Percentiles rank a stretch among this genome's conserved stretches.
Conservation (phyloP, 2,797 vertebrate species). For the Spinus olivaceus region DNA sequence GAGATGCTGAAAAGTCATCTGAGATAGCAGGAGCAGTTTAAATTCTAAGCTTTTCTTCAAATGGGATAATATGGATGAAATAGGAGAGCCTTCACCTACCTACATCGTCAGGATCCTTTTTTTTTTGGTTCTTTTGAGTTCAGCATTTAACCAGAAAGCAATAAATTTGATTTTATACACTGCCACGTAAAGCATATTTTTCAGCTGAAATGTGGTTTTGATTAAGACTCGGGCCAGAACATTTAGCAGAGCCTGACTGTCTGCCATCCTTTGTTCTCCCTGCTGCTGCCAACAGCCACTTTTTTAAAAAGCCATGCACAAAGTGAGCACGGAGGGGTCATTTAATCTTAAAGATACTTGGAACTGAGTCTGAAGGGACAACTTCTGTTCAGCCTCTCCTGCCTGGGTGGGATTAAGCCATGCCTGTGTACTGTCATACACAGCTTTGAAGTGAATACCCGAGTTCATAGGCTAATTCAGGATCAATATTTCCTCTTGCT, state of each 20-base stretch:
- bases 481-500: background rate
- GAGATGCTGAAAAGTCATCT: background rate
- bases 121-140: background rate
- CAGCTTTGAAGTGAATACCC: background rate
- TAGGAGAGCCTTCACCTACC: background rate
- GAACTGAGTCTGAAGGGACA: background rate
- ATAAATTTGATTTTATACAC: constrained; percentile 62
- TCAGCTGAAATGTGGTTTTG: constrained; percentile 85
- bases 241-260: constrained; percentile 80
- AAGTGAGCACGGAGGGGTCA: background rate
- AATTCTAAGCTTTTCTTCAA: constrained; percentile 1
- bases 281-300: constrained; percentile 52
- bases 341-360: constrained; percentile 30
- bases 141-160: constrained; percentile 52
- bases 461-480: background rate
- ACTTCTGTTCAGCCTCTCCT: background rate
- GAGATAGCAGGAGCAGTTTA: background rate
- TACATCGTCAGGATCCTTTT: background rate
- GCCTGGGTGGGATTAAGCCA: background rate
- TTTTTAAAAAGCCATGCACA: background rate
- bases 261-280: constrained; percentile 70
- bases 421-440: background rate
- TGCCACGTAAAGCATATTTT: constrained; percentile 80
- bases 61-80: background rate
- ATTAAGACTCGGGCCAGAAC: constrained; percentile 80